Percentiles rank a stretch among this genome's conserved stretches.
Evolutionary conservation across 2,888 invertebrate species (phyloP).

Genomic region (Apodemia duryi): DNA sequence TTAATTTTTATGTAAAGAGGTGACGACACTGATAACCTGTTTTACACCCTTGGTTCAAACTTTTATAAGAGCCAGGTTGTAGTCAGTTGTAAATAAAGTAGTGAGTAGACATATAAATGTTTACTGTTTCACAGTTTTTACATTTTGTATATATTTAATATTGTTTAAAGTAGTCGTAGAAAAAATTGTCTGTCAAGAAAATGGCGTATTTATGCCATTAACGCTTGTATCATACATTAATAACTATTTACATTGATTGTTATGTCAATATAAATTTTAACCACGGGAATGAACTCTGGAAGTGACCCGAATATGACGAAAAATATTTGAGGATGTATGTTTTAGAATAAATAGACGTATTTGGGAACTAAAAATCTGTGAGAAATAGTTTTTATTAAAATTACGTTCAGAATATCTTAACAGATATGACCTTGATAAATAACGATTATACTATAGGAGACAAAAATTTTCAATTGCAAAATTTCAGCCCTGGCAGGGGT

Average conservation of each 20-base stretch:
- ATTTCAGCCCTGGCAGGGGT: no score
- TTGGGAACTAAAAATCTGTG: background rate
- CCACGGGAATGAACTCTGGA: background rate
- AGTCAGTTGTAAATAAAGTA: background rate
- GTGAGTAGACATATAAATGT: background rate
- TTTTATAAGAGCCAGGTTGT: background rate
- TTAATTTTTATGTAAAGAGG: background rate
- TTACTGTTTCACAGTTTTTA: background rate
- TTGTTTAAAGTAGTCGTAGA: conserved; percentile 1
- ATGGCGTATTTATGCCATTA: background rate
- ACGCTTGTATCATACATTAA: background rate
- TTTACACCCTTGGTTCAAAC: background rate
- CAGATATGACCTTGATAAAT: no score
- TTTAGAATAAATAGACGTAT: background rate
- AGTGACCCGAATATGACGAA: background rate
- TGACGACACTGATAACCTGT: background rate
- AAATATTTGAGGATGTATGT: background rate
- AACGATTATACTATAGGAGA: no score
- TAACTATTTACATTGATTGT: no score
- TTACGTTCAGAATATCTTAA: no score
- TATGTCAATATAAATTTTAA: background rate
- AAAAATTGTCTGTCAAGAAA: background rate
- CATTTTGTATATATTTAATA: conserved; percentile 9
- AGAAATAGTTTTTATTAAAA: no score
- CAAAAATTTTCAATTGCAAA: no score